Evolutionary conservation across 2,113 vertebrate genomes (phyloP), one percentile per base, ranked within the genome.

Genomic region (Stigmatopora argus): DNA sequence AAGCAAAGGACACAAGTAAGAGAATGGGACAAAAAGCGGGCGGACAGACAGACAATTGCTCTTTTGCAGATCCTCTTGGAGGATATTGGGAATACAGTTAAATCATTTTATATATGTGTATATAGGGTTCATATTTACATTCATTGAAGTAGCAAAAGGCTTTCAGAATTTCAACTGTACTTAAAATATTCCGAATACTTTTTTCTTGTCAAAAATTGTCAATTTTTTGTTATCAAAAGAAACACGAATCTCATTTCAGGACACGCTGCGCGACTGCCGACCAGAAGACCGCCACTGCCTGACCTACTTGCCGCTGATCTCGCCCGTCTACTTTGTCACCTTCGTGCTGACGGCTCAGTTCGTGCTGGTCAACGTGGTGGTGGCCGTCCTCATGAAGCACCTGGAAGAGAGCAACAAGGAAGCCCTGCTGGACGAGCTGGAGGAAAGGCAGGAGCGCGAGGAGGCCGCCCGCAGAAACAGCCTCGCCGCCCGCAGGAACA

Each of bases 361-460:
- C 0, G 97, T 99, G 67, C 91, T 99, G 56, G 97, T 99, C 78
- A 99, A 99, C 1, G 97, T 99, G 72, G 97, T 99, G 55, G 97
- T 99, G 65, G 97, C 97, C 0, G 97, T 99, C 70, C 92, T 99
- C 68, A 99, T 99, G 97, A 99, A 99, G 74, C 96, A 99, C 83
- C 84, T 99, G 79, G 97, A 99, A 77, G 97, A 99, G 67, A 98
- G 95, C 90, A 99, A 99, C 90, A 97, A 97, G 81, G 96, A 99
- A 63, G 97, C 97, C 5, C 93, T 90, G 3, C 94, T 97, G 78
- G 96, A 98, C 0, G 95, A 95, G 0, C 93, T 95, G 88, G 92
- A 95, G 86, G 96, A 98, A 1, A 92, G 90, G 0, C 91, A 91
- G 83, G 90, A 95, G 0, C 90, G 90, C 74, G 69, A 94, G 88